These are phyloP conservation scores for Synaphobranchus kaupii DNA, from an alignment of 2,797 vertebrate species.

Conservation along the genomic window DNA sequence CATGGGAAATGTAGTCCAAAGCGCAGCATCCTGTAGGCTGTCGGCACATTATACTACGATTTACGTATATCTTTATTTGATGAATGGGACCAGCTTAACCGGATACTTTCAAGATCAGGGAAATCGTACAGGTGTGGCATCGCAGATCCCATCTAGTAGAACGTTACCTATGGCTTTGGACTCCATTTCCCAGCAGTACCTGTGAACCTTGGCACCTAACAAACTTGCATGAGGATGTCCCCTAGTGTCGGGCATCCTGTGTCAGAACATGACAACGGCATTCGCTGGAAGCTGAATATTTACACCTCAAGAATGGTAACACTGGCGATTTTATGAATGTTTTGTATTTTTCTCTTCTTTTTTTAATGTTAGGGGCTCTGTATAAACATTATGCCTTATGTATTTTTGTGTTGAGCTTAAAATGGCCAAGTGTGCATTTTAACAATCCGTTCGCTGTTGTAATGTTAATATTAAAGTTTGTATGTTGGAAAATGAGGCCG, in stretches of 20 bases:
- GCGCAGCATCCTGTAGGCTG: background rate
- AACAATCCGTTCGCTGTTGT: background rate
- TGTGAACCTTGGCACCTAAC: background rate
- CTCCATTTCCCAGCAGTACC: background rate
- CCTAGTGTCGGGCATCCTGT: background rate
- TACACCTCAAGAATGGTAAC: background rate
- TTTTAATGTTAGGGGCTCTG: background rate
- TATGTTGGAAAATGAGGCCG: background rate
- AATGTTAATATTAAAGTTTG: background rate
- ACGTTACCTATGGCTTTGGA: background rate
- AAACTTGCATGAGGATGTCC: background rate
- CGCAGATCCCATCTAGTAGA: background rate
- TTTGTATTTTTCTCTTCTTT: background rate
- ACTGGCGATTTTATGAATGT: background rate
- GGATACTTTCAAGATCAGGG: background rate
- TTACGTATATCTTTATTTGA: background rate
- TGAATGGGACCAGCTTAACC: background rate
- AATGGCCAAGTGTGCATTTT: background rate
- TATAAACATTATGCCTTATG: slow-evolving; percentile 2
- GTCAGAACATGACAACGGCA: background rate
- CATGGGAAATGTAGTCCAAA: background rate
- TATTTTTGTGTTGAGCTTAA: background rate
- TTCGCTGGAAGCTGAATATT: background rate
- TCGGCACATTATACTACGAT: background rate
- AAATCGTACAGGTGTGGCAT: background rate